Conservation (phyloP, 1,140 invertebrate species). For the Euura saliciscinereae region DNA sequence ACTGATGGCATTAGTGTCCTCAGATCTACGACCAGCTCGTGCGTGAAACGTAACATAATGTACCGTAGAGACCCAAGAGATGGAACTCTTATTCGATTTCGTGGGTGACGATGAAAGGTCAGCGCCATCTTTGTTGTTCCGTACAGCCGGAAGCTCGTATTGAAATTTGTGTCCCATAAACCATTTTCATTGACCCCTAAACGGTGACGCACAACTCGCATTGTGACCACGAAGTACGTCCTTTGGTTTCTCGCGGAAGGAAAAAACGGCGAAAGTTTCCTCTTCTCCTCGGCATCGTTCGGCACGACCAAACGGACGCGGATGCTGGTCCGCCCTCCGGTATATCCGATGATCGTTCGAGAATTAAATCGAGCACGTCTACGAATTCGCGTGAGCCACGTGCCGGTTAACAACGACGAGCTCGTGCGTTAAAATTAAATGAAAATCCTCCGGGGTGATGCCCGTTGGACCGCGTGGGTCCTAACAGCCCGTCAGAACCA, state of each 20-base stretch:
- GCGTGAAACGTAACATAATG: slow-evolving; percentile 3
- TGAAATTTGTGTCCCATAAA: background rate
- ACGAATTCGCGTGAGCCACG: no score
- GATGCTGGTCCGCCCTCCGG: background rate
- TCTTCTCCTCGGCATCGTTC: background rate
- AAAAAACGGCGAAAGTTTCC: background rate
- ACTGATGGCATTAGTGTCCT: background rate
- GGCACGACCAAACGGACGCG: background rate
- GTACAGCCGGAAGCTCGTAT: background rate
- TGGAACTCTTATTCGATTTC: background rate
- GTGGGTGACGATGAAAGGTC: background rate
- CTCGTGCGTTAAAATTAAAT: background rate
- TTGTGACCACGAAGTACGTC: no score
- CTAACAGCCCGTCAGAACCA: background rate
- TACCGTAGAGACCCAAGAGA: background rate
- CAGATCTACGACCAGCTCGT: background rate
- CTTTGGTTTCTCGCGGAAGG: no score
- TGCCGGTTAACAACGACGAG: no score
- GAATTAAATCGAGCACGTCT: background rate
- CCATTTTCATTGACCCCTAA: background rate
- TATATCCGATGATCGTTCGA: background rate
- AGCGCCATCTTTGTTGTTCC: background rate
- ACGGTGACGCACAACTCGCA: no score
- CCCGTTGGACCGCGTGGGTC: background rate
- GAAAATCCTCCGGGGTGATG: background rate